Base-by-base conservation (phyloP, 1,140 invertebrate genomes). In the Bombus difficillimus region DNA sequence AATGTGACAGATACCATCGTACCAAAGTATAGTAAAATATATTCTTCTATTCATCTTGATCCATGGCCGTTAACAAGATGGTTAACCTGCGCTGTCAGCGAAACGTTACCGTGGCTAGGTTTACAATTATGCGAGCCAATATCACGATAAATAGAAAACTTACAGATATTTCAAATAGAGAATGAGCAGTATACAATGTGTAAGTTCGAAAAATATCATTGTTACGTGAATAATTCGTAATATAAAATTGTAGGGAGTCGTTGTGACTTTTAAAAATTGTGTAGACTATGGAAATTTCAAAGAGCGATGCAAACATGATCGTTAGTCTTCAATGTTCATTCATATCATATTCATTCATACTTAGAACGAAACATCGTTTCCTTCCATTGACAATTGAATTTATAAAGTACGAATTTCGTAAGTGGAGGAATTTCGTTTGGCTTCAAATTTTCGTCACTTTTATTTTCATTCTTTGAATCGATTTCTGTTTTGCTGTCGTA, bases 71-170 rank as follows among this genome's bases (percentile, higher is more conserved):
- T 89, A 84, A 84, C 72, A 75, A 69, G 79, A 81, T 68, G 79
- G 64, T 82, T 62, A n/a, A 66, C 73, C 57, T 66, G 72, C 68
- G 75, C 72, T 88, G 89, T 88, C 90, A 82, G 81, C 83, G 39
- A 82, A 82, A 83, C 73, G 69, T 64, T n/a, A 62, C 62, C 59
- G 74, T 85, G 78, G 86, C 68, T 91, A 86, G 88, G 59, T 85
- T 91, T 76, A 84, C 86, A 91, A 90, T 90, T 89, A 88, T 80
- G 84, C 87, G 86, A 88, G 85, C 59, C 64, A 66, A 78, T 76
- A 78, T 74, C 43, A 77, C 59, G 47, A 83, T 62, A 71, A 77
- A 59, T 71, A 53, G 79, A 57, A 83, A 78, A 85, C 86, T 81
- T 53, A 78, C 74, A 88, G 53, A 89, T 62, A 53, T 78, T 12